Conservation (phyloP, 2,113 vertebrate species). For the Macrotus californicus region DNA sequence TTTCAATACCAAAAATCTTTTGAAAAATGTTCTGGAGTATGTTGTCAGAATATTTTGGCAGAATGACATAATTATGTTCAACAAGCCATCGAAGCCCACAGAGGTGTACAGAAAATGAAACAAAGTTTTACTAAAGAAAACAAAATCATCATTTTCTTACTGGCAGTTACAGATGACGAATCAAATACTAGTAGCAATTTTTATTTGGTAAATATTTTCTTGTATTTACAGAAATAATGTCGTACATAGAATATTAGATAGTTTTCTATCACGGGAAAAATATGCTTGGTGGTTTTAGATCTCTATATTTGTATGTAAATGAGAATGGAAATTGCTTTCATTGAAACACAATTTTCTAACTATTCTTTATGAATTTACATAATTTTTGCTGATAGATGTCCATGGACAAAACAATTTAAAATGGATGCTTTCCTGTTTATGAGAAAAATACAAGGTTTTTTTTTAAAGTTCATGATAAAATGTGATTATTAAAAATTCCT, state of each 20-base stretch:
- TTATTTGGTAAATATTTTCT: neutral
- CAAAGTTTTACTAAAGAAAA: slow-evolving; percentile 3
- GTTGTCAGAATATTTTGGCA: slow-evolving; percentile 39
- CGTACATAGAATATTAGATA: neutral
- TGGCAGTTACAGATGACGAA: neutral
- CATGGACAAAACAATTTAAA: neutral
- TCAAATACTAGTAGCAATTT: neutral
- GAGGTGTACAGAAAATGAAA: slow-evolving; percentile 14
- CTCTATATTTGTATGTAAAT: neutral
- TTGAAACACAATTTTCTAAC: neutral
- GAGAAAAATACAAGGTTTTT: neutral
- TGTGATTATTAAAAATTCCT: neutral
- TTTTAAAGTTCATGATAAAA: neutral
- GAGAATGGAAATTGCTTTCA: neutral
- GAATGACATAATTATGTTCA: slow-evolving; percentile 7
- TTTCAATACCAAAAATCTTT: neutral
- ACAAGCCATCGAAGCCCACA: neutral
- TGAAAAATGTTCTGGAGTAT: slow-evolving; percentile 28
- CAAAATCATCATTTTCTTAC: neutral
- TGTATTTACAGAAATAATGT: neutral
- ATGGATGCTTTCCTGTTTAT: neutral
- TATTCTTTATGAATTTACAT: neutral
- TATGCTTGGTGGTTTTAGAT: neutral
- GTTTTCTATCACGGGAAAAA: neutral
- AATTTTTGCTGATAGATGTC: neutral